These are phyloP conservation scores for Argyra leucocephala DNA, from an alignment of 2,888 invertebrate species.

Conservation along the genomic window DNA sequence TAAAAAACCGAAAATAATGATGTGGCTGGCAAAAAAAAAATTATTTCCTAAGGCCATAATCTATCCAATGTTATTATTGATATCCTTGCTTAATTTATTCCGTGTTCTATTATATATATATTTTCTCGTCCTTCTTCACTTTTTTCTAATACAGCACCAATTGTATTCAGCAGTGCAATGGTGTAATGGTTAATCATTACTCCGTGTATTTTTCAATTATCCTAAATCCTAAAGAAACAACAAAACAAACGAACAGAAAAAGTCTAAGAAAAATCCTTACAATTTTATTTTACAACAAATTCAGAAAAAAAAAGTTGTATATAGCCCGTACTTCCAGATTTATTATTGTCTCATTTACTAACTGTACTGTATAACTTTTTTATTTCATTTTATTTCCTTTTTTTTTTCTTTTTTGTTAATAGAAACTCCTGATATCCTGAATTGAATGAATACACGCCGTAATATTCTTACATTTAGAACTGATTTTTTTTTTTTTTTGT, in stretches of 20 bases:
- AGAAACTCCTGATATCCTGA: background rate
- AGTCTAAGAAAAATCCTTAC: too few relatives aligned
- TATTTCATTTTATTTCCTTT: too few relatives aligned
- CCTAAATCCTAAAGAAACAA: background rate
- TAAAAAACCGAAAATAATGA: background rate
- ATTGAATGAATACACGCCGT: background rate
- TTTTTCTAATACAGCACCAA: too few relatives aligned
- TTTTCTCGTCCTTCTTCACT: background rate
- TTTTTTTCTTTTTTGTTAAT: background rate
- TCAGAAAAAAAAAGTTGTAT: background rate
- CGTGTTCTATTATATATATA: background rate
- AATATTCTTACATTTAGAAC: background rate
- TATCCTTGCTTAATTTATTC: slow-evolving; percentile 3
- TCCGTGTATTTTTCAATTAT: background rate
- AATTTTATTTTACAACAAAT: too few relatives aligned
- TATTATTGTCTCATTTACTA: background rate
- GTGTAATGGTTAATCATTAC: background rate
- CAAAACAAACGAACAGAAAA: too few relatives aligned
- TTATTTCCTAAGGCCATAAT: background rate
- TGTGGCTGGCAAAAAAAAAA: background rate
- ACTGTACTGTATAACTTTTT: background rate
- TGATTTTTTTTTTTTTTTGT: background rate
- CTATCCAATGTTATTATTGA: background rate
- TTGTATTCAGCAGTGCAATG: background rate
- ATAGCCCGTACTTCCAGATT: background rate